Percentiles rank a stretch among this genome's conserved stretches.
These are phyloP conservation scores for Orthosia gothica DNA, from an alignment of 2,888 invertebrate genomes.

Conservation along the genomic window DNA sequence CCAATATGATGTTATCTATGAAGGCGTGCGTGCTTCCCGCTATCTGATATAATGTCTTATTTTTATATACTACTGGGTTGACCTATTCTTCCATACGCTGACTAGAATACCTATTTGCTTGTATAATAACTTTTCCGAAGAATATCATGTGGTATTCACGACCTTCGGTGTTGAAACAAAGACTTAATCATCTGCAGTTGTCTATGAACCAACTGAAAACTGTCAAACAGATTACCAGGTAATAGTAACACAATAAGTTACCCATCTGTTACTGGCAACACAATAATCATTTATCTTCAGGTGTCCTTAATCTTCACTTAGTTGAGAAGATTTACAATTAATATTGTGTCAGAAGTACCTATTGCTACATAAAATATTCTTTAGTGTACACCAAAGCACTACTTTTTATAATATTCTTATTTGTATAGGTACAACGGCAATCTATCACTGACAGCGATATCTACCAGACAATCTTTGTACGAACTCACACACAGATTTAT, in stretches of 20 bases:
- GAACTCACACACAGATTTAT: too few relatives aligned
- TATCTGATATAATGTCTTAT: slow-evolving; percentile 55
- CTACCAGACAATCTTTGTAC: too few relatives aligned
- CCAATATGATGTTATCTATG: slow-evolving; percentile 58
- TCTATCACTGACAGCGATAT: too few relatives aligned
- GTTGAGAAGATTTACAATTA: slow-evolving; percentile 30
- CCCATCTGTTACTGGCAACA: background rate
- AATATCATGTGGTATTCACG: background rate
- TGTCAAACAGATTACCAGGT: slow-evolving; percentile 13
- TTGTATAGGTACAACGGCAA: too few relatives aligned
- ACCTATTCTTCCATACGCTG: slow-evolving; percentile 21
- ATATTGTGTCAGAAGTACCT: slow-evolving; percentile 1
- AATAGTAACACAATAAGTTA: slow-evolving; percentile 3
- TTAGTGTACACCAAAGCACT: too few relatives aligned
- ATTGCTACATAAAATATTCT: too few relatives aligned
- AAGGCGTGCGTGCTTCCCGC: slow-evolving; percentile 56
- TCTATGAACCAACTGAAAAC: slow-evolving; percentile 1
- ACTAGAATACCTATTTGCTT: slow-evolving; percentile 21
- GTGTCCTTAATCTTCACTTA: slow-evolving; percentile 30
- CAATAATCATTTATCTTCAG: slow-evolving; percentile 37
- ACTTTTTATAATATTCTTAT: too few relatives aligned
- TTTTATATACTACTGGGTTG: slow-evolving; percentile 45
- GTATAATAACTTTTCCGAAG: background rate
- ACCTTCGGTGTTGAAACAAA: background rate
- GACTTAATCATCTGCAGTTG: background rate